phyloP scores from a whole-genome alignment of 1,140 invertebrate genomes.

The Trialeurodes vaporariorum region DNA sequence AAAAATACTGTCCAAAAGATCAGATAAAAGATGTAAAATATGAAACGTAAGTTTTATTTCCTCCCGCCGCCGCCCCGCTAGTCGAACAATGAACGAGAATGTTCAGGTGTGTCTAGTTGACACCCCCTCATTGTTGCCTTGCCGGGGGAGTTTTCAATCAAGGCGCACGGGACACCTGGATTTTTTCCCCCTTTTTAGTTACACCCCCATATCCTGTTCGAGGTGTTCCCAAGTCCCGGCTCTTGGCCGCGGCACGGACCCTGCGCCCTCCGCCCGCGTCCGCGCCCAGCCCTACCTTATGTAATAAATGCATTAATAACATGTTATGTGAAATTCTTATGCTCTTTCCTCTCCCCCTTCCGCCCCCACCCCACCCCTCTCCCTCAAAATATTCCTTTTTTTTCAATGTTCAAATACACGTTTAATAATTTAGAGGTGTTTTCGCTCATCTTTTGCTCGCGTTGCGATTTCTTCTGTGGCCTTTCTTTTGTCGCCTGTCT shows the following conservation, averaged over 20 bases:
- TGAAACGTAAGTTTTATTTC: not conserved
- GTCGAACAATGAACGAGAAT: not conserved
- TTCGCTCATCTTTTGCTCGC: too few species aligned
- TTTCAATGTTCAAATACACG: not conserved
- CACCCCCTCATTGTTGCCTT: not conserved
- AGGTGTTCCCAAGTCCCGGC: too few species aligned
- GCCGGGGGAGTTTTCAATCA: not conserved
- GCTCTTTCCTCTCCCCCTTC: not conserved
- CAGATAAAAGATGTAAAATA: conserved; percentile 1
- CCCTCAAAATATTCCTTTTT: too few species aligned
- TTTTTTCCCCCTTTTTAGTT: not conserved
- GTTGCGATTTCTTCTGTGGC: too few species aligned
- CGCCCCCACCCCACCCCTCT: too few species aligned
- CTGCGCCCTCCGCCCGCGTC: too few species aligned
- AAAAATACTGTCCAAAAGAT: not conserved
- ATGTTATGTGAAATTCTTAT: not conserved
- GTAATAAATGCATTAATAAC: not conserved
- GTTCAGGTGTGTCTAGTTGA: not conserved
- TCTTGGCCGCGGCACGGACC: not conserved
- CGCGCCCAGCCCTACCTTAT: not conserved
- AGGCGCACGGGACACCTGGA: not conserved
- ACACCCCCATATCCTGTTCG: not conserved
- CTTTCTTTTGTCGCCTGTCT: too few species aligned
- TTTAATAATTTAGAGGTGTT: too few species aligned
- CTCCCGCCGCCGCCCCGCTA: too few species aligned